Base-by-base conservation (phyloP, 2,797 vertebrate species). In the Pipistrellus kuhlii region DNA sequence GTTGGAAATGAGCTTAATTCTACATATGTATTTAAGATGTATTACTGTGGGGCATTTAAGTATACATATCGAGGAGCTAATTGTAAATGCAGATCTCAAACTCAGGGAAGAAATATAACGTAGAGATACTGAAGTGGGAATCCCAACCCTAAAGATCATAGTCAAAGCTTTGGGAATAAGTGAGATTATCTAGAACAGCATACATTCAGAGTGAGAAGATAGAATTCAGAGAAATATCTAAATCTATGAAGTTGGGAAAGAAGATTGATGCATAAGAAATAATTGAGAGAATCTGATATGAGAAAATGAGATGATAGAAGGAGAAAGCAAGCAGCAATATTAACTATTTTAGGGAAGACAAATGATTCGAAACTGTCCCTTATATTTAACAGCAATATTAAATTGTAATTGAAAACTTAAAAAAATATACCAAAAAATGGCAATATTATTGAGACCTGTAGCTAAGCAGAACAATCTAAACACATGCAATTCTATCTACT, bases 1-100 rank as follows among this genome's bases (percentile, higher is more conserved):
- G 46, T 11, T 85, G 73, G 5, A 44, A 77, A 77, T 51, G 46
- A 76, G 46, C 41, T 94, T 32, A 72, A 86, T 64, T 44, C 25
- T 71, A 57, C 23, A 51, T 21, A 13, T 38, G 18, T 53, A 46
- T 71, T 86, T 69, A 93, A 93, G 75, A 25, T 66, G 11, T n/a
- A 73, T 48, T 86, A 35, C 23, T 93, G 5, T 44, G 69, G 12
- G 10, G 55, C 23, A 69, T 41, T 62, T 69, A 83, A 78, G 18
- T 15, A 91, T 51, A 73, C 14, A 51, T 75, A 83, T 73, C 41
- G 93, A 85, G 17, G 25, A 85, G 30, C 23, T 12, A 72, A 41
- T 44, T 85, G 7, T 55, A 81, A 89, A 85, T 66, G 10, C 20
- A 73, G 30, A 83, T 32, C 69, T 81, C 80, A 64, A 75, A 95